Evolutionary conservation across 2,888 invertebrate genomes (phyloP), one percentile per base, ranked within the genome.

Genomic region (Saturnia japonica): DNA sequence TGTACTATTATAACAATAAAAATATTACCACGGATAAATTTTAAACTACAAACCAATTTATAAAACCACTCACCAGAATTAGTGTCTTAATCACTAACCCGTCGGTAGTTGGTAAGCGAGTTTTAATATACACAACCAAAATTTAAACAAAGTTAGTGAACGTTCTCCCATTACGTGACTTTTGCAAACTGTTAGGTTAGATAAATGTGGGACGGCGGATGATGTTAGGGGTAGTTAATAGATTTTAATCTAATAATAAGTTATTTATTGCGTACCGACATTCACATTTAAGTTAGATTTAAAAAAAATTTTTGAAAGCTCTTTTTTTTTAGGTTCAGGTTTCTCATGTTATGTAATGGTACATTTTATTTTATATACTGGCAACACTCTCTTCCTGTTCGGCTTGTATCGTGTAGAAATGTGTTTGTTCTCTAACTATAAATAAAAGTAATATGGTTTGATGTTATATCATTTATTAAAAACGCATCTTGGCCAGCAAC

Each of bases 141-240:
- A 54, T 64, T n/a, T 66, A 67, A 67, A 51, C 64, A 28, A 69
- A 67, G 47, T 70, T 70, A 54, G 42, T 40, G 64, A 47, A 25
- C 51, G 54, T 67, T 70, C 25, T 7, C n/a, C 51, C 22, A 34
- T 68, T 16, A 57, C 47, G 68, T 25, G 62, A 43, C n/a, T 64
- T 25, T 64, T 51, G 66, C 19, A 47, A 47, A 47, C 45, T 40
- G 40, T 64, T 34, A 11, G 47, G 6, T 22, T 34, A 64, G 64
- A 64, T 51, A 51, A 4, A 47, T 28, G 34, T 22, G 25, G n/a
- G n/a, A 16, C 68, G 68, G 16, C 40, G 11, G 60, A 42, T 51
- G 40, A 9, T 7, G 47, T 47, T 22, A 34, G 45, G 47, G 9
- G 1, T 45, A 47, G 25, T 28, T 47, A 45, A 19, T 43, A 67